phyloP scores from a whole-genome alignment of 2,888 invertebrate genomes.

The Steinernema hermaphroditum region DNA sequence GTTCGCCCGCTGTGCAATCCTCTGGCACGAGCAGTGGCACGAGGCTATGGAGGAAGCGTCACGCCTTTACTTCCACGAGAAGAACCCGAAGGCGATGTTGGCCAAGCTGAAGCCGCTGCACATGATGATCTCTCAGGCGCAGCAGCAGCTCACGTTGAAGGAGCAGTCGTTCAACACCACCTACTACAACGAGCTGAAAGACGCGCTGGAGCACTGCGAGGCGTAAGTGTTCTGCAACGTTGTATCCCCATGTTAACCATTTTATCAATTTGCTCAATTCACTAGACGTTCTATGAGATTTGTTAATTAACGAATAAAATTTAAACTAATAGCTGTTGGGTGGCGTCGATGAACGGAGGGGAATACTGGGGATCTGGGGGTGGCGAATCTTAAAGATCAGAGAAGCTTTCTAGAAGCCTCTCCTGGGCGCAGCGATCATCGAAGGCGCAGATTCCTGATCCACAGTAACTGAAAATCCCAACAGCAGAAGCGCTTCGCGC shows the following conservation, averaged over 20 bases:
- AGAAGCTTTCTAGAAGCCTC: too few relatives aligned
- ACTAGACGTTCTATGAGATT: too few relatives aligned
- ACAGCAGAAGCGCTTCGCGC: too few relatives aligned
- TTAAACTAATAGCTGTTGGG: too few relatives aligned
- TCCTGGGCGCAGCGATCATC: too few relatives aligned
- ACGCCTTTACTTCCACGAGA: conserved; percentile 86
- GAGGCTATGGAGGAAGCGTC: conserved; percentile 77
- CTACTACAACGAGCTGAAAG: conserved; percentile 88
- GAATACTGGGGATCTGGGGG: too few relatives aligned
- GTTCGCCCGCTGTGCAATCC: conserved; percentile 82
- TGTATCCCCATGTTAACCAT: too few relatives aligned
- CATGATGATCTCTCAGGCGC: conserved; percentile 78
- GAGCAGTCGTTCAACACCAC: conserved; percentile 91
- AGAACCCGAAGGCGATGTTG: conserved; percentile 94
- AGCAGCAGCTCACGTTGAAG: conserved; percentile 91
- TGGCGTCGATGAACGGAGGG: too few relatives aligned
- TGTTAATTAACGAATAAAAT: too few relatives aligned
- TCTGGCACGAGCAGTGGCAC: conserved; percentile 99
- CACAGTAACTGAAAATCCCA: too few relatives aligned
- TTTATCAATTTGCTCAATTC: neutral
- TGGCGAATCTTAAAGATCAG: too few relatives aligned
- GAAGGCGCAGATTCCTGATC: too few relatives aligned
- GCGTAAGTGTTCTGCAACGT: conserved; percentile 73
- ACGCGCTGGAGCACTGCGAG: conserved; percentile 93
- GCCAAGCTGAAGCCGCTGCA: conserved; percentile 91